Evolutionary conservation across 2,113 vertebrate genomes (phyloP).

Genomic region (Dasyurus viverrinus): DNA sequence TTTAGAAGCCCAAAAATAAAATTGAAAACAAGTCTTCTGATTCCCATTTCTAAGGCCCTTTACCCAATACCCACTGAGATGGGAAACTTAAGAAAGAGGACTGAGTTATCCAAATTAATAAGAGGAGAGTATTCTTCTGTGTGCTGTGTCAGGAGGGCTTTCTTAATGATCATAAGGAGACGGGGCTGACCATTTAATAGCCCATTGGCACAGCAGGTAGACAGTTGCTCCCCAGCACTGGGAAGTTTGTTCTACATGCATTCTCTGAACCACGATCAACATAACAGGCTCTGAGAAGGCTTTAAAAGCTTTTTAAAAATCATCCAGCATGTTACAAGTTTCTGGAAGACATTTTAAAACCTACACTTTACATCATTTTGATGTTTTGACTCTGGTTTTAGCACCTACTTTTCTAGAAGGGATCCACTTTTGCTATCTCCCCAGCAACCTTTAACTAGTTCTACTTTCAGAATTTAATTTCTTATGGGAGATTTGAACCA

Average conservation of each 20-base stretch:
- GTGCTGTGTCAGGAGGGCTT: not conserved
- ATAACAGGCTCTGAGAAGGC: not conserved
- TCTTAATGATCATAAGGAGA: not conserved
- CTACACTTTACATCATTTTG: not conserved
- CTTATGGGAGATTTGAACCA: not conserved
- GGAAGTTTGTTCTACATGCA: not conserved
- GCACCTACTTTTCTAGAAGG: not conserved
- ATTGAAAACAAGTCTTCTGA: not conserved
- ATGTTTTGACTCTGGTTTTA: not conserved
- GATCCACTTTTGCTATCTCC: slow-evolving; percentile 1
- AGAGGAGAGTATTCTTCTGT: not conserved
- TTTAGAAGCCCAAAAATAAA: not conserved
- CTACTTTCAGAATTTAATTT: not conserved
- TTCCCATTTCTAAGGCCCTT: not conserved
- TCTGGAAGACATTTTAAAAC: slow-evolving; percentile 15
- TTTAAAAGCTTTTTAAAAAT: not conserved
- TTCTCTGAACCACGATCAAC: not conserved
- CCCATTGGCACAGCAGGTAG: not conserved
- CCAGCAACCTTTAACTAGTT: not conserved
- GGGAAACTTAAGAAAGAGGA: slow-evolving; percentile 38
- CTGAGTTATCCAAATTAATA: not conserved
- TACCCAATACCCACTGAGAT: not conserved
- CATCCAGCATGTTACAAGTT: not conserved
- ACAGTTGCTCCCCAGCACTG: not conserved
- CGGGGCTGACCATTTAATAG: not conserved